Evolutionary conservation across 1,140 invertebrate genomes (phyloP).

Genomic region (Alviniconcha marisindica): DNA sequence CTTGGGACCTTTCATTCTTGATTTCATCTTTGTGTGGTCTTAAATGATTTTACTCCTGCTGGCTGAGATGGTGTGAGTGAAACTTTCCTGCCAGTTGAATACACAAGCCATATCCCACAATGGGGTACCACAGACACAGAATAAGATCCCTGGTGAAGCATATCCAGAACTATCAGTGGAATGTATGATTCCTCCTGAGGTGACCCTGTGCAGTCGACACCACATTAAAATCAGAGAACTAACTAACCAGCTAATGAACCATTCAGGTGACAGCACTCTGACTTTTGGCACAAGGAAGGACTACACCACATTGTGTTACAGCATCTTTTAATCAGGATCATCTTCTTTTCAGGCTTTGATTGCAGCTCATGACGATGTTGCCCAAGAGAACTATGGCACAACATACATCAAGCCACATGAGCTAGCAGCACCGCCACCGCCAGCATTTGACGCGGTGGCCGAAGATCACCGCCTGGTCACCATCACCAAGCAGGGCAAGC

Average conservation of each 20-base stretch:
- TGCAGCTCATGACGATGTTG: constrained; percentile 42
- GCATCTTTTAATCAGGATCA: background rate
- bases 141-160: background rate
- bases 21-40: too few species aligned
- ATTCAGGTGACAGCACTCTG: background rate
- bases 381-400: constrained; percentile 36
- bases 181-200: background rate
- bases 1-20: too few species aligned
- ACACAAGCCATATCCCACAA: too few species aligned
- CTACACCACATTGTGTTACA: background rate
- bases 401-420: constrained; percentile 22
- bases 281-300: background rate
- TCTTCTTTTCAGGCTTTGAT: constrained; percentile 42
- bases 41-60: background rate
- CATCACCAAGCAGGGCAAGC: constrained; percentile 49
- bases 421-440: constrained; percentile 36
- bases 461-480: constrained; percentile 49
- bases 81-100: too few species aligned
- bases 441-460: constrained; percentile 40
- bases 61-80: background rate
- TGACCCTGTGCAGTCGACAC: too few species aligned
- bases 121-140: background rate
- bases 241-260: too few species aligned
- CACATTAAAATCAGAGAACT: background rate
- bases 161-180: background rate